Evolutionary conservation across 2,797 vertebrate genomes (phyloP).

Genomic region (Muscicapa comitata): DNA sequence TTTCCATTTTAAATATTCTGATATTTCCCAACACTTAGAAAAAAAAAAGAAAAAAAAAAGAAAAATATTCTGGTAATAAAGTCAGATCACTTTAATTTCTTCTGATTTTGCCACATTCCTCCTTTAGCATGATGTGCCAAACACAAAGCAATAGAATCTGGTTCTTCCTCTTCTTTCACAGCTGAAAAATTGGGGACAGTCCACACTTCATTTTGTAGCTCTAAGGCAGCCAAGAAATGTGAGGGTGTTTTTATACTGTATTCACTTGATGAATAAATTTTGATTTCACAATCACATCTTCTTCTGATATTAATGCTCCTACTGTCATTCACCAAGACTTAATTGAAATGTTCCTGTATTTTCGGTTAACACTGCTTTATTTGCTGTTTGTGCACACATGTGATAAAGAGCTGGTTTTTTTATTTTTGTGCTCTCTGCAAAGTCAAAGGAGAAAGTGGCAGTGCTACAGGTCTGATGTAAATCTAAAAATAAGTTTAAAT

Average conservation of each 20-base stretch:
- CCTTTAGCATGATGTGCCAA: neutral
- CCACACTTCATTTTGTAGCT: neutral
- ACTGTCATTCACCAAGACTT: neutral
- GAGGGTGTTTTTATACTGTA: neutral
- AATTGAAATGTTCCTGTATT: neutral
- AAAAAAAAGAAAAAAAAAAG: no score
- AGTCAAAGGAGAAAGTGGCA: neutral
- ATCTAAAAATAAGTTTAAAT: neutral
- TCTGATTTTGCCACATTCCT: neutral
- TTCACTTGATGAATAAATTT: neutral
- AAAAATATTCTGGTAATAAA: neutral
- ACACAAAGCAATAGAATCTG: neutral
- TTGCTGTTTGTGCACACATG: neutral
- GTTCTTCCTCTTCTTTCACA: neutral
- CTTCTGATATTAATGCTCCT: neutral
- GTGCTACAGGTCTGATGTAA: neutral
- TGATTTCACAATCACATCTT: neutral
- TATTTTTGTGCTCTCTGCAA: neutral
- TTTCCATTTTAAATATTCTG: neutral
- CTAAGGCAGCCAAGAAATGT: neutral
- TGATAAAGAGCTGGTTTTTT: neutral
- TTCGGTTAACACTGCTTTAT: neutral
- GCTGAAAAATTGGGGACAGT: neutral
- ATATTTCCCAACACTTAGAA: neutral
- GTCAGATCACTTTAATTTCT: neutral